Conservation (phyloP, 2,797 vertebrate species). For the Parauchenoglanis punctatus region DNA sequence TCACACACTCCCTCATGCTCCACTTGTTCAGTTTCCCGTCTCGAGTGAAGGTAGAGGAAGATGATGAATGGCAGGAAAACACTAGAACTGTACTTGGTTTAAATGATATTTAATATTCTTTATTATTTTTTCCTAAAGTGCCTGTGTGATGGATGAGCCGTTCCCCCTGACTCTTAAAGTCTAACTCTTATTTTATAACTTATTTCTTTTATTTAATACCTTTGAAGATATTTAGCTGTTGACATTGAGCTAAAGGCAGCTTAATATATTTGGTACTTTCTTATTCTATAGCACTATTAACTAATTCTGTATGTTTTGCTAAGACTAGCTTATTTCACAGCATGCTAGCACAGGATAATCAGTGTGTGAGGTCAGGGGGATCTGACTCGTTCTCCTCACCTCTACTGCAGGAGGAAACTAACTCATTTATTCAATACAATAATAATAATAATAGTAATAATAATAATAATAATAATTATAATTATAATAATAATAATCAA, state of each 20-base stretch:
- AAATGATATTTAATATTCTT: background rate
- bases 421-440: background rate
- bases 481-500: no score
- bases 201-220: background rate
- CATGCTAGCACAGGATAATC: slow-evolving; percentile 21
- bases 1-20: background rate
- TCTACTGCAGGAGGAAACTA: background rate
- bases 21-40: background rate
- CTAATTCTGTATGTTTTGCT: background rate
- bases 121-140: background rate
- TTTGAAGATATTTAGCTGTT: background rate
- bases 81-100: background rate
- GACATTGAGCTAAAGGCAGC: background rate
- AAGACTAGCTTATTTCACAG: slow-evolving; percentile 8
- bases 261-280: background rate
- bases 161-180: background rate
- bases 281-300: slow-evolving; percentile 8
- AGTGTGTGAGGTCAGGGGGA: background rate
- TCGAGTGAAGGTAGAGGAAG: background rate
- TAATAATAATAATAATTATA: background rate
- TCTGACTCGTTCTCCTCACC: background rate
- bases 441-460: background rate
- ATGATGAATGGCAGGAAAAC: background rate
- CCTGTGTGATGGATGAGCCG: background rate
- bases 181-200: background rate